Evolutionary conservation across 2,888 invertebrate genomes (phyloP), one percentile per base, ranked within the genome.

Genomic region (Fissipunctia ypsillon): DNA sequence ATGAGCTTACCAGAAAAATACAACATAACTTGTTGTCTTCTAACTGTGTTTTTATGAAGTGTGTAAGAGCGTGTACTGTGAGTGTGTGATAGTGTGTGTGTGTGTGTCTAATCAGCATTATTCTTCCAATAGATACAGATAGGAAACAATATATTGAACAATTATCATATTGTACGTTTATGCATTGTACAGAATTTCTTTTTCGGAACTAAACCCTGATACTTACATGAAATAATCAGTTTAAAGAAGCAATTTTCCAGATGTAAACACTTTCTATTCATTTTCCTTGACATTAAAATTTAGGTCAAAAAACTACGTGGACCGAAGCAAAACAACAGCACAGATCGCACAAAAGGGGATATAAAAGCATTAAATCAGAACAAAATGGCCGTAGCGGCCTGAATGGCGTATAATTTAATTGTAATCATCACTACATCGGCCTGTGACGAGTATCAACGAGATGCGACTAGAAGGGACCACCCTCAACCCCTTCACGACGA

Each of bases 351-450:
- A 82, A 85, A 84, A 87, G 86, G 84, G 85, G 84, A 85, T 85
- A 87, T 85, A 89, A 90, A 88, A 89, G 87, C 89, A 88, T 90
- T 87, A 93, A 95, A 95, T 95, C 94, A 94, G 91, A 93, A 93
- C 94, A 95, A 95, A 95, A 94, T 94, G 94, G 93, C 93, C 90
- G 91, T 85, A 88, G 89, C 81, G 87, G 87, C 84, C 88, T 91
- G 92, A 94, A 94, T 90, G 88, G 90, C 92, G 92, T 93, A 95
- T 95, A 96, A 96, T 95, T 95, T 94, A 94, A 96, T 95, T 95
- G 95, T 95, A 94, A 95, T 95, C 94, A 95, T 94, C 95, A 94
- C 94, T 95, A 95, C 94, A 95, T 95, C 95, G 95, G 91, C 92
- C 93, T 90, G 91, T 94, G 95, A 94, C 94, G 94, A 94, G 94